phyloP scores from a whole-genome alignment of 2,113 vertebrate species.

The Merops nubicus region DNA sequence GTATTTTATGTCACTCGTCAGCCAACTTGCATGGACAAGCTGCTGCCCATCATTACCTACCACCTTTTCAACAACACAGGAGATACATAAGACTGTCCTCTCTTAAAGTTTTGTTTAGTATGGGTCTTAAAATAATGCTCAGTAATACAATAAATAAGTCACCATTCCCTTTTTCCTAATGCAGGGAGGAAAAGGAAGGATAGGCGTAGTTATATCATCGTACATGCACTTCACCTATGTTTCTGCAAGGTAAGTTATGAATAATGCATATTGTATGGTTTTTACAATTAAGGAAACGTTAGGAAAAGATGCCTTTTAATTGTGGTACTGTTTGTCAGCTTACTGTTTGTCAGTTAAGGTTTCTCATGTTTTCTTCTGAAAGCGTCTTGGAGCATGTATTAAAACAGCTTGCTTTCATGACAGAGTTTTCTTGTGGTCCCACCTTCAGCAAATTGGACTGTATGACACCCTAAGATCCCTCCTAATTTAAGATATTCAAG shows the following conservation, averaged over 20 bases:
- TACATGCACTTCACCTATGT: constrained; percentile 95
- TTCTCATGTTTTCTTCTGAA: not conserved
- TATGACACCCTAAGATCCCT: not conserved
- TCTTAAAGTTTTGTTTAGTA: not conserved
- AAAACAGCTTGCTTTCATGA: not conserved
- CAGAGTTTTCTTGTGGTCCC: not conserved
- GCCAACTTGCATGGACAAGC: not conserved
- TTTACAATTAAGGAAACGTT: not conserved
- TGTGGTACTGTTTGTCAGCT: not conserved
- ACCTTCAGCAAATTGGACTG: not conserved
- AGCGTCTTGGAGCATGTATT: not conserved
- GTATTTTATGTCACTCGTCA: not conserved
- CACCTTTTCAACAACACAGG: not conserved
- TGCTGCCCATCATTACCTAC: not conserved
- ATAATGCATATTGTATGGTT: not conserved
- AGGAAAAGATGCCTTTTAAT: not conserved
- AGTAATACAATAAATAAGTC: not conserved
- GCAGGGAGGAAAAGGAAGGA: constrained; percentile 93
- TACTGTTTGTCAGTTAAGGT: not conserved
- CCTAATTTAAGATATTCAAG: not conserved
- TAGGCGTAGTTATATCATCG: constrained; percentile 92
- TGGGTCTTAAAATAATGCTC: not conserved
- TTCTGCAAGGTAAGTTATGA: constrained; percentile 88
- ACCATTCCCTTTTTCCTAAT: not conserved
- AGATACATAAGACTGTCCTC: not conserved